Evolutionary conservation across 2,113 vertebrate species (phyloP).

Genomic region (Mormyrus lacerda): DNA sequence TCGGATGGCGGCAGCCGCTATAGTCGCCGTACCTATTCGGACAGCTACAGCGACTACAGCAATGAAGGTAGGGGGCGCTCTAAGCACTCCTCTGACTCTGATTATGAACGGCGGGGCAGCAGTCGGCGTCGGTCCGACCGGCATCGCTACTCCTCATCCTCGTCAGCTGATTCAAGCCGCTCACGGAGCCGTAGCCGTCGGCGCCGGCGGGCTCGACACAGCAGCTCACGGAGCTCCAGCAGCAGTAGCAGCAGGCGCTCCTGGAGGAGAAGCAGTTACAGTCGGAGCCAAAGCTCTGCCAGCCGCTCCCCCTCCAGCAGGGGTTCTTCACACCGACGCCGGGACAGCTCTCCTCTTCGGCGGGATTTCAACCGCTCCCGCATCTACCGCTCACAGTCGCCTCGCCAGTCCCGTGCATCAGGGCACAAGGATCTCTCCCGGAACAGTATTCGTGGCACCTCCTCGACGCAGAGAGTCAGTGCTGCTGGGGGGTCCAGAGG

Average conservation of each 20-base stretch:
- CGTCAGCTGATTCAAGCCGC: conserved; percentile 72
- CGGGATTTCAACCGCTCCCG: conserved; percentile 88
- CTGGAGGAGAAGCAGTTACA: conserved; percentile 85
- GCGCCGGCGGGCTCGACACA: conserved; percentile 58
- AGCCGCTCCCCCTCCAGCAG: conserved; percentile 69
- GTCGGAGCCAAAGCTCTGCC: conserved; percentile 79
- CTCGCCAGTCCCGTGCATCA: conserved; percentile 58
- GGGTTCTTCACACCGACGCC: conserved; percentile 69
- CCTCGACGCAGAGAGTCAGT: conserved; percentile 44
- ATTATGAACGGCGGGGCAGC: conserved; percentile 70
- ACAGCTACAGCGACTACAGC: conserved; percentile 91
- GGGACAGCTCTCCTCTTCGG: conserved; percentile 66
- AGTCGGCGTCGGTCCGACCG: conserved; percentile 70
- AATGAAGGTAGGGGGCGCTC: conserved; percentile 58
- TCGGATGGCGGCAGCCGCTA: conserved; percentile 79
- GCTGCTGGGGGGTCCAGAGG: conserved; percentile 36
- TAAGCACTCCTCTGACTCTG: conserved; percentile 76
- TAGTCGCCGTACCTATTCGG: conserved; percentile 76
- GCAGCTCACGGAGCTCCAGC: conserved; percentile 75
- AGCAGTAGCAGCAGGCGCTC: conserved; percentile 72
- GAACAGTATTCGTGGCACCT: conserved; percentile 39
- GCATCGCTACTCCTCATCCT: conserved; percentile 63
- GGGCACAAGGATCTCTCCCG: conserved; percentile 47
- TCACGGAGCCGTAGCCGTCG: conserved; percentile 75
- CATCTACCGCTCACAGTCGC: conserved; percentile 92